Evolutionary conservation across 92 coral and sea anemone genomes (phyloP).

Genomic region (Epizoanthus fatuus): DNA sequence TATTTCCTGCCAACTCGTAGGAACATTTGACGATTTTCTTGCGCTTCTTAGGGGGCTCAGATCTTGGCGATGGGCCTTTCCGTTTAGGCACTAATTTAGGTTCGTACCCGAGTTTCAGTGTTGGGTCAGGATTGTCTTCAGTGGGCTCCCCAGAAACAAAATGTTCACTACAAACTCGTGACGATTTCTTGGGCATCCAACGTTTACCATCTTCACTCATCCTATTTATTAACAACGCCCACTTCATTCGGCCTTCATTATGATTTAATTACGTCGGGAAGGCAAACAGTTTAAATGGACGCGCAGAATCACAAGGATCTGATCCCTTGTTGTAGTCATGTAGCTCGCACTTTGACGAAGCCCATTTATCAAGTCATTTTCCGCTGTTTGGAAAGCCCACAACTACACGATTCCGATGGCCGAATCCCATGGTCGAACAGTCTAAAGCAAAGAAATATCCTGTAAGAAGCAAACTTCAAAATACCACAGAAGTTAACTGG

Average conservation of each 20-base stretch:
- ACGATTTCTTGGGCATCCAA: constrained; percentile 20
- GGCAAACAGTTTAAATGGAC: constrained; percentile 3
- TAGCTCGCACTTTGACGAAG: constrained; percentile 24
- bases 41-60: no score
- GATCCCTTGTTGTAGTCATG: constrained; percentile 15
- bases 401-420: constrained; percentile 43
- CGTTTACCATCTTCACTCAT: background rate
- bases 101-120: no score
- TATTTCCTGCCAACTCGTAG: no score
- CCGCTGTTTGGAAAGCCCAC: constrained; percentile 46
- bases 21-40: no score
- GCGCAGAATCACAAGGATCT: background rate
- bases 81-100: no score
- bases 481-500: no score
- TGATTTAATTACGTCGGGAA: constrained; percentile 9
- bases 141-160: background rate
- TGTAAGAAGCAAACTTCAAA: background rate
- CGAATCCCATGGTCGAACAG: background rate
- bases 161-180: constrained; percentile 31
- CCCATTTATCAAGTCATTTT: constrained; percentile 12
- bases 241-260: constrained; percentile 8
- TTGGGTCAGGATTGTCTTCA: background rate
- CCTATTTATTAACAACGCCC: background rate
- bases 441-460: background rate
- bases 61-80: no score